Evolutionary conservation across 2,113 vertebrate species (phyloP), one percentile per base, ranked within the genome.

Genomic region (Cygnus buccinator): DNA sequence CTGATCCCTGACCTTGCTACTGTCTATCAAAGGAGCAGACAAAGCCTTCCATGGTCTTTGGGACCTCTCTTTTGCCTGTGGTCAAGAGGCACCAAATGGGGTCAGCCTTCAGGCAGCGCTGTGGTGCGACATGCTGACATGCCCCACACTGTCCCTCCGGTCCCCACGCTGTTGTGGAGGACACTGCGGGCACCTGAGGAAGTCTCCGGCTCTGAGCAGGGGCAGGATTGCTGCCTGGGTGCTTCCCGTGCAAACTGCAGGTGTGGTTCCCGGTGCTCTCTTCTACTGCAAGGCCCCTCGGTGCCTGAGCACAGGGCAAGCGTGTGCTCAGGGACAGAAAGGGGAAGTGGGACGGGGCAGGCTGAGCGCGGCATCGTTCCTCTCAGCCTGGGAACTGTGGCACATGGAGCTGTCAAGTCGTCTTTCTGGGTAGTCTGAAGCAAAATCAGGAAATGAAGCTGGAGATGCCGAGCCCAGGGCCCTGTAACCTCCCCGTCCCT

Each of bases 171-270:
- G 66, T 25, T 26, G 1, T 0, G 4, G 61, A 16, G 25, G 20
- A 6, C 4, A 1, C 44, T 41, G 33, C 0, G 1, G 44, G 19
- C 25, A 4, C 33, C 20, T 76, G 62, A 44, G 61, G 70, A 20
- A 71, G 13, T 33, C 48, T 63, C 43, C 39, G n/a, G 6, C 33
- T 41, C n/a, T 20, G 63, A 67, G 62, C 78, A 87, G 70, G 33
- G 62, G 66, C 76, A 86, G 6, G 50, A 28, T 37, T 14, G 4
- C 58, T 90, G 80, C 72, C 63, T 63, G 68, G 66, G 5, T 0
- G 0, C 31, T 77, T 43, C 35, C 68, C 10, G 3, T 77, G 63
- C 41, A 41, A 70, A 29, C 39, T 39, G 1, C 29, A 20, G 19
- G 23, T 33, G 0, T 17, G n/a, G 33, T 37, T 71, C 50, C 11